These are phyloP conservation scores for Drosophila paulistorum DNA, from an alignment of 1,140 invertebrate species.

Conservation along the genomic window DNA sequence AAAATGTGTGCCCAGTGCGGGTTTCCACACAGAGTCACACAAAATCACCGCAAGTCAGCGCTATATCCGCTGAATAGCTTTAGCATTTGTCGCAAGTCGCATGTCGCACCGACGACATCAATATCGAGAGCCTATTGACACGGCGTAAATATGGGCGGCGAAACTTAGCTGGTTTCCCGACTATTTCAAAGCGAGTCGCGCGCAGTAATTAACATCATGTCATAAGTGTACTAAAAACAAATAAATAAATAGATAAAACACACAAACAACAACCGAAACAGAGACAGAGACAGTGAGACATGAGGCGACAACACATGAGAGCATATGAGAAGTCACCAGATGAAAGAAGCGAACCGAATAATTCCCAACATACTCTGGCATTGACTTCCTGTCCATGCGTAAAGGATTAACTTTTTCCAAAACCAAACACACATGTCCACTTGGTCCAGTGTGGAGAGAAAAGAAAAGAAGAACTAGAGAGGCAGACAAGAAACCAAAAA, in stretches of 20 bases:
- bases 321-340: slow-evolving; percentile 36
- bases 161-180: slow-evolving; percentile 19
- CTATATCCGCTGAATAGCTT: slow-evolving; percentile 38
- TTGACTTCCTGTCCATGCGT: slow-evolving; percentile 71
- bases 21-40: slow-evolving; percentile 13
- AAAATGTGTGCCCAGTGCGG: slow-evolving; percentile 18
- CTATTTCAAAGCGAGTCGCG: slow-evolving; percentile 43
- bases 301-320: background rate
- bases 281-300: background rate
- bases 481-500: too few species aligned
- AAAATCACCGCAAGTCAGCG: slow-evolving; percentile 15
- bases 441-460: background rate
- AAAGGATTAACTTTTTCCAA: slow-evolving; percentile 64
- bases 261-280: slow-evolving; percentile 35
- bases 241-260: slow-evolving; percentile 73
- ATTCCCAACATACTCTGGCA: slow-evolving; percentile 69
- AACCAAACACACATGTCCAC: slow-evolving; percentile 52
- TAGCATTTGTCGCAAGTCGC: slow-evolving; percentile 54
- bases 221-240: slow-evolving; percentile 76
- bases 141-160: slow-evolving; percentile 44
- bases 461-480: too few species aligned
- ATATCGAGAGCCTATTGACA: slow-evolving; percentile 37
- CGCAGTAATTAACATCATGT: slow-evolving; percentile 79
- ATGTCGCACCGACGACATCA: slow-evolving; percentile 27
- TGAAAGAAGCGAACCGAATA: slow-evolving; percentile 72